These are phyloP conservation scores for Symphodus melops DNA, from an alignment of 2,113 vertebrate species.

Conservation along the genomic window DNA sequence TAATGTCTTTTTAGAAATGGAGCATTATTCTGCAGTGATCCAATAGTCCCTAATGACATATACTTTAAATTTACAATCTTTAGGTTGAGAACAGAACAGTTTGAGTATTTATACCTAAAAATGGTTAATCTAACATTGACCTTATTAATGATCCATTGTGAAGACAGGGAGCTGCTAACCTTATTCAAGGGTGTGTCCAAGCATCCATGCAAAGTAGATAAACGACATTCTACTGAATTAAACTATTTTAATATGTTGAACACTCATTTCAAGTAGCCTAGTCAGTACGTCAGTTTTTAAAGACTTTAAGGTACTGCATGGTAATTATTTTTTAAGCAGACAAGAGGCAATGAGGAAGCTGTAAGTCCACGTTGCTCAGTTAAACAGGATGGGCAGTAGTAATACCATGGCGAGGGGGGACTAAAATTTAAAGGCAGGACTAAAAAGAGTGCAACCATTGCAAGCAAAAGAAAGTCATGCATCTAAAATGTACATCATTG, in stretches of 20 bases:
- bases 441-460: slow-evolving; percentile 35
- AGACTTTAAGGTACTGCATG: not conserved
- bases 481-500: no score
- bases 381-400: not conserved
- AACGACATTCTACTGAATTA: slow-evolving; percentile 13
- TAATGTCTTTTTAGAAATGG: not conserved
- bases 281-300: not conserved
- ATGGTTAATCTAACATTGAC: slow-evolving; percentile 19
- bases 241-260: not conserved
- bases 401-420: not conserved
- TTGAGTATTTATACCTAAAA: not conserved
- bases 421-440: slow-evolving; percentile 6
- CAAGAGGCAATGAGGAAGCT: slow-evolving; percentile 19
- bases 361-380: slow-evolving; percentile 26
- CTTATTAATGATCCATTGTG: slow-evolving; percentile 30
- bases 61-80: not conserved
- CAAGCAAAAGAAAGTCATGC: slow-evolving; percentile 58
- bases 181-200: slow-evolving; percentile 67
- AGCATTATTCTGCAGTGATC: not conserved
- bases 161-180: slow-evolving; percentile 8
- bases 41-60: not conserved
- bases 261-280: not conserved
- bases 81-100: not conserved
- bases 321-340: slow-evolving; percentile 1
- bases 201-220: slow-evolving; percentile 39